Base-by-base conservation (phyloP, 2,797 vertebrate genomes). In the Aselliscus stoliczkanus region DNA sequence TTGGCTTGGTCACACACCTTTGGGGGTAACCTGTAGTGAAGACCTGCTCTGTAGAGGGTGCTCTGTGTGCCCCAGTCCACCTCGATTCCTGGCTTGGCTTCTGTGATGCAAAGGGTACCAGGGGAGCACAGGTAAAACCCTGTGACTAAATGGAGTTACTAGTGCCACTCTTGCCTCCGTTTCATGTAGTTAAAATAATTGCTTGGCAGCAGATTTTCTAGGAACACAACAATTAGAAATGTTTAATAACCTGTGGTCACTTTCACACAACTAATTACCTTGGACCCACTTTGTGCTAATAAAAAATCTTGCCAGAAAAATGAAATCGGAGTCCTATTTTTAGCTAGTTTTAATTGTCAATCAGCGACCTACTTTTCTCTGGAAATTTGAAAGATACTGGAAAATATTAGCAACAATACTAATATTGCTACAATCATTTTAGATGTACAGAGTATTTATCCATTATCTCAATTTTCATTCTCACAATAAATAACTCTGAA, bases 361-460 rank as follows among this genome's bases (percentile, higher is more conserved):
- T 86, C 88, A 88, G 23, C 88, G 85, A 80, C 85, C 69, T 92
- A 44, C 37, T 95, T 96, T 84, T 27, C 67, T 72, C 67, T 69
- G 95, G 72, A 29, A 98, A 97, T 98, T 97, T 95, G 86, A 93
- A 97, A 95, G 97, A 97, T 98, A 92, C 9, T 0, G 80, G 82
- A 98, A 90, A 93, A 83, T 58, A 80, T 50, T 69, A 91, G 23
- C 52, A 56, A 20, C 2, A 13, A 1, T 52, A 58, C 14, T 54
- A 77, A 64, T 92, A 79, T 42, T 69, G 50, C 3, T 31, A 31
- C 25, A 52, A n/a, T 60, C 60, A 88, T 90, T 90, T 75, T 76
- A 56, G 25, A 0, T 1, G 2, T 84, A 4, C 4, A 21, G 25
- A 70, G 47, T 29, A 1, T 18, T 67, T 64, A 6, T 27, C 18